These are phyloP conservation scores for Anolis carolinensis DNA, from an alignment of 2,113 vertebrate species.

Conservation along the genomic window DNA sequence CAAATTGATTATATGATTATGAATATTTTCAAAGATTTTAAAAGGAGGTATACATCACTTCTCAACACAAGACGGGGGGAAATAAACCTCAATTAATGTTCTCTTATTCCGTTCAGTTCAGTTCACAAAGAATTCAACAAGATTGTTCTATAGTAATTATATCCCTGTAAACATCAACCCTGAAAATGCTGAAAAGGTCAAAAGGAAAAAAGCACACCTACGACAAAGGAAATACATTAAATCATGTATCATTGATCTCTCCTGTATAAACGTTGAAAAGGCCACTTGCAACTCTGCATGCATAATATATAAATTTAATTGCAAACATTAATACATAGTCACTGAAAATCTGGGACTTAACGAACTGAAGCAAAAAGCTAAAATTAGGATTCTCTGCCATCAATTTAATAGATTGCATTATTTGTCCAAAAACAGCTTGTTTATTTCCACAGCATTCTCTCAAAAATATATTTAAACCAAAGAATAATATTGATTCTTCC, in stretches of 20 bases:
- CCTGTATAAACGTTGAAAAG: constrained; percentile 19
- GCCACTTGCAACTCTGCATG: constrained; percentile 65
- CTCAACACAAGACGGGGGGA: neutral
- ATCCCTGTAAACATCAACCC: neutral
- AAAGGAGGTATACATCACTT: neutral
- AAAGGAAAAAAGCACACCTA: neutral
- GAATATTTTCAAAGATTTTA: neutral
- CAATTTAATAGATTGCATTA: constrained; percentile 68
- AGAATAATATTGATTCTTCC: constrained; percentile 80
- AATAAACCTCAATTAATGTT: neutral
- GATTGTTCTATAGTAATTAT: constrained; percentile 3
- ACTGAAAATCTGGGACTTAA: constrained; percentile 44
- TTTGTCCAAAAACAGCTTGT: constrained; percentile 73
- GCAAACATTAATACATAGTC: constrained; percentile 66
- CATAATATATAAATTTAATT: constrained; percentile 66
- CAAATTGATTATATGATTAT: neutral
- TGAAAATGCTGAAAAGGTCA: constrained; percentile 2
- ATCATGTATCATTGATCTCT: neutral
- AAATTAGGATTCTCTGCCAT: constrained; percentile 43
- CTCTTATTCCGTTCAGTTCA: neutral
- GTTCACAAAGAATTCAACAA: neutral
- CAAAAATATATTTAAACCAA: constrained; percentile 86
- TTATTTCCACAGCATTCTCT: constrained; percentile 81
- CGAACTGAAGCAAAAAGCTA: constrained; percentile 48
- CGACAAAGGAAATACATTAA: constrained; percentile 12